phyloP scores from a whole-genome alignment of 1,140 invertebrate species.

The Drosophila mauritiana region DNA sequence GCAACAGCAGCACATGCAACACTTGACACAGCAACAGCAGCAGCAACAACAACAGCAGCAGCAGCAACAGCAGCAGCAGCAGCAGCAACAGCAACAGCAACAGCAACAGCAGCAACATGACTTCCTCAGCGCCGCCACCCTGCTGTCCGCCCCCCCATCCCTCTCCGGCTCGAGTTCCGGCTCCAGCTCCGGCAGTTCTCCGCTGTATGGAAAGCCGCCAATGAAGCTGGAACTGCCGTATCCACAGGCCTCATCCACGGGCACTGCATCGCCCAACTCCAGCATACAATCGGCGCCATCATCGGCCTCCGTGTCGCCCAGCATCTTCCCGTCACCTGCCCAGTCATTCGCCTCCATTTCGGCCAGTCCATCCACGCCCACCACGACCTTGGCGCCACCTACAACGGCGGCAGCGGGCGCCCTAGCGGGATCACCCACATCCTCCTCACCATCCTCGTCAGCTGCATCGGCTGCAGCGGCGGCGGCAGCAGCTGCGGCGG shows the following conservation, averaged over 20 bases:
- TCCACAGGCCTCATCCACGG: slow-evolving; percentile 82
- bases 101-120: slow-evolving; percentile 33
- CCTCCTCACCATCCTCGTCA: slow-evolving; percentile 32
- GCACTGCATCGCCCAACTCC: slow-evolving; percentile 79
- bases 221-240: slow-evolving; percentile 83
- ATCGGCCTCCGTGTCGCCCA: slow-evolving; percentile 79
- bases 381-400: slow-evolving; percentile 54
- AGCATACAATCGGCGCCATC: slow-evolving; percentile 78
- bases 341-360: slow-evolving; percentile 77
- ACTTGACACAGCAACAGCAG: slow-evolving; percentile 30
- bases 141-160: slow-evolving; percentile 38
- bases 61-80: slow-evolving; percentile 29
- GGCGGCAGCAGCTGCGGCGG: slow-evolving; percentile 62
- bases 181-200: slow-evolving; percentile 36
- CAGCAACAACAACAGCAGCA: slow-evolving; percentile 28
- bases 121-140: slow-evolving; percentile 42
- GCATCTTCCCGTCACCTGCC: slow-evolving; percentile 77
- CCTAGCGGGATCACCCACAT: not conserved
- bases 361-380: slow-evolving; percentile 68
- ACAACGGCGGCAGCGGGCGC: slow-evolving; percentile 10
- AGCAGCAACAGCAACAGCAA: slow-evolving; percentile 25
- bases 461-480: slow-evolving; percentile 49
- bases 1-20: slow-evolving; percentile 27
- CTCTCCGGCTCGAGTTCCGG: slow-evolving; percentile 33
- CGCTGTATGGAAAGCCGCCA: slow-evolving; percentile 39